Evolutionary conservation across 2,797 vertebrate genomes (phyloP).

Genomic region (Cichlasoma orientale): DNA sequence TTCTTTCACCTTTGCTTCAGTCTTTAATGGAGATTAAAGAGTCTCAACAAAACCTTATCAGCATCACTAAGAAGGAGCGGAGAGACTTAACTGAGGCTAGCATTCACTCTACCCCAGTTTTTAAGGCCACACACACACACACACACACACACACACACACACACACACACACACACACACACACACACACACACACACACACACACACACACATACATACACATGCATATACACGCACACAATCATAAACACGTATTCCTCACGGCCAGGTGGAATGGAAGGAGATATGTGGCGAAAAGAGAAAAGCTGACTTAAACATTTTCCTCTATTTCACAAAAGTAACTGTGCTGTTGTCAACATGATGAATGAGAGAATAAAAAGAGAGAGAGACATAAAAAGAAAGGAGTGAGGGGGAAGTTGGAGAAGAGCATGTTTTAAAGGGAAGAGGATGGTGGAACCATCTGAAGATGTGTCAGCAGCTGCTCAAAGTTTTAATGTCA

Average conservation of each 20-base stretch:
- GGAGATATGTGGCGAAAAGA: constrained; percentile 46
- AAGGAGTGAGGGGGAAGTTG: constrained; percentile 29
- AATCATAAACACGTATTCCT: constrained; percentile 30
- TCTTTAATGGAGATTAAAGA: constrained; percentile 82
- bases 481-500: constrained; percentile 29
- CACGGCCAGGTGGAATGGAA: constrained; percentile 44
- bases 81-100: constrained; percentile 41
- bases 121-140: neutral
- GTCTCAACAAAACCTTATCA: constrained; percentile 76
- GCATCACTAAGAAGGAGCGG: constrained; percentile 67
- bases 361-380: constrained; percentile 80
- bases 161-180: neutral
- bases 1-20: constrained; percentile 65
- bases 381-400: constrained; percentile 48
- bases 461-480: constrained; percentile 40
- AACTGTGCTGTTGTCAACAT: constrained; percentile 82
- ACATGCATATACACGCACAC: neutral
- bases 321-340: constrained; percentile 84
- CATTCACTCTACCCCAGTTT: neutral
- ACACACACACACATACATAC: neutral
- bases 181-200: neutral
- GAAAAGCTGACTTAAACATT: constrained; percentile 85
- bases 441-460: neutral
- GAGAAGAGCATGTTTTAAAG: constrained; percentile 32
- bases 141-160: neutral